phyloP scores from a whole-genome alignment of 2,797 vertebrate species.

The Pangasius mekongensis region DNA sequence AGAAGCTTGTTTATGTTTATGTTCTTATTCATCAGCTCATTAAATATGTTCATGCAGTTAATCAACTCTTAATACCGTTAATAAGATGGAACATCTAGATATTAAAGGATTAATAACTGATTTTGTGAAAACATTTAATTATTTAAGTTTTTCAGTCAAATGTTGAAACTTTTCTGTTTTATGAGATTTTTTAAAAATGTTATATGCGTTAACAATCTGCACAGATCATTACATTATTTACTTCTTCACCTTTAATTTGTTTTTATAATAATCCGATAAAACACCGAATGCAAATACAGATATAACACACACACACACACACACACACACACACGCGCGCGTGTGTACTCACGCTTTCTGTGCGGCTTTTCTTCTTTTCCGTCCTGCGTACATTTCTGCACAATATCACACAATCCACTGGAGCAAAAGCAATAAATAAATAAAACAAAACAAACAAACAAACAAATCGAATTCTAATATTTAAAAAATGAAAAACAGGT shows the following conservation, averaged over 20 bases:
- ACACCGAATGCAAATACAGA: neutral
- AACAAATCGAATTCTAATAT: neutral
- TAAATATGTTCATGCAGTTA: neutral
- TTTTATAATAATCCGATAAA: neutral
- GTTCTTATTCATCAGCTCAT: neutral
- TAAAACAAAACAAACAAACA: no score
- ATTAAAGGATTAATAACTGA: neutral
- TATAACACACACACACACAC: neutral
- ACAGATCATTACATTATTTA: neutral
- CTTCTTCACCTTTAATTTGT: neutral
- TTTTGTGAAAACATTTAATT: neutral
- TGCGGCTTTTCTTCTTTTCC: conserved; percentile 67
- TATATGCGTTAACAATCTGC: neutral
- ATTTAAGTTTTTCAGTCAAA: neutral
- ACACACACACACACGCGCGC: no score
- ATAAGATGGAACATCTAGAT: neutral
- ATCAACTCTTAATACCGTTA: neutral
- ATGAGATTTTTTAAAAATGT: neutral
- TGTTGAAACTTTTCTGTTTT: neutral
- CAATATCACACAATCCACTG: neutral
- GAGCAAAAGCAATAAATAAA: neutral
- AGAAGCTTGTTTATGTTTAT: neutral
- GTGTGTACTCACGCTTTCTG: conserved; percentile 65
- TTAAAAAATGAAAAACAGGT: no score
- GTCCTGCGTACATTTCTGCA: conserved; percentile 63